Conservation (phyloP, 2,113 vertebrate species). For the Lipophrys pholis region DNA sequence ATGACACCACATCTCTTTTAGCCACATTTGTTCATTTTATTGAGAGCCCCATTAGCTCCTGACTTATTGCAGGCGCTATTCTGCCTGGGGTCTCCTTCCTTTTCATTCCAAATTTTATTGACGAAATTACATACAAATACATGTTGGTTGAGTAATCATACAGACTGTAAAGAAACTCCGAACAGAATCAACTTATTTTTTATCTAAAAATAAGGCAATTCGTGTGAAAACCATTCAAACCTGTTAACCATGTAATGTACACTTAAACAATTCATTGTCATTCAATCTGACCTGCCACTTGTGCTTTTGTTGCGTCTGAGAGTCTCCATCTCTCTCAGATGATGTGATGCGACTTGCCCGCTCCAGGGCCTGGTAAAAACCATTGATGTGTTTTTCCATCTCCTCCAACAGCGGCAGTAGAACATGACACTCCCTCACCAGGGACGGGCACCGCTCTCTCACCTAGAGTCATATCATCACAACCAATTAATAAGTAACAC, state of each 20-base stretch:
- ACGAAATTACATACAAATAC: too few relatives aligned
- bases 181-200: background rate
- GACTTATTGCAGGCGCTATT: too few relatives aligned
- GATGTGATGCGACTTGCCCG: conserved; percentile 88
- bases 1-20: too few relatives aligned
- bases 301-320: conserved; percentile 86
- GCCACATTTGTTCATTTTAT: too few relatives aligned
- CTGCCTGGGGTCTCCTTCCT: too few relatives aligned
- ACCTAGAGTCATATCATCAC: conserved; percentile 79
- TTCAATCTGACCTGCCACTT: conserved; percentile 89
- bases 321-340: conserved; percentile 70
- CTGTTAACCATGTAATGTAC: background rate
- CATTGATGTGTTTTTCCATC: conserved; percentile 90
- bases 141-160: too few relatives aligned
- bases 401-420: conserved; percentile 90
- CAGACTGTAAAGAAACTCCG: too few relatives aligned
- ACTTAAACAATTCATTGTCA: background rate
- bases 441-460: conserved; percentile 86
- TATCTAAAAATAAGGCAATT: background rate
- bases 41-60: too few relatives aligned
- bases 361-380: conserved; percentile 91
- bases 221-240: background rate
- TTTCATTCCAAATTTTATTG: too few relatives aligned
- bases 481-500: background rate
- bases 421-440: conserved; percentile 88